Conservation (phyloP, 2,888 invertebrate genomes). For the Gortyna flavago region DNA sequence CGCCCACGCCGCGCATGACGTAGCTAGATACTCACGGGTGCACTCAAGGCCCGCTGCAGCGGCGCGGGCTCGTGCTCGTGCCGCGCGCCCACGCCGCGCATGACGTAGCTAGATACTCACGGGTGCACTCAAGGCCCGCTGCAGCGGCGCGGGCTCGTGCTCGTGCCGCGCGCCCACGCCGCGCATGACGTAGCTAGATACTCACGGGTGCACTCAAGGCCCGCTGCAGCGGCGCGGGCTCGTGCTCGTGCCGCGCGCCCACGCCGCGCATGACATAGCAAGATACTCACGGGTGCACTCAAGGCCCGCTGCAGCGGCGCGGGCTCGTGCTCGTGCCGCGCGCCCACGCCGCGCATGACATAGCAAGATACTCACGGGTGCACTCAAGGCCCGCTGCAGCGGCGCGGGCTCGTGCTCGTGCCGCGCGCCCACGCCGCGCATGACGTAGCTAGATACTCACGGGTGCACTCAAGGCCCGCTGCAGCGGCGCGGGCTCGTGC, state of each 20-base stretch:
- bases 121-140: constrained; percentile 73
- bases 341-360: constrained; percentile 67
- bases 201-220: constrained; percentile 72
- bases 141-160: constrained; percentile 39
- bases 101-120: constrained; percentile 77
- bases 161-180: constrained; percentile 61
- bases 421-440: constrained; percentile 66
- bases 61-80: constrained; percentile 37
- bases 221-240: constrained; percentile 53
- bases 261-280: constrained; percentile 70
- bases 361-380: constrained; percentile 63
- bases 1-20: constrained; percentile 68
- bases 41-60: constrained; percentile 70
- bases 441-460: constrained; percentile 77
- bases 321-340: constrained; percentile 40
- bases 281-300: constrained; percentile 68
- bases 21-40: constrained; percentile 79
- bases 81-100: constrained; percentile 66
- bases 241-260: constrained; percentile 48
- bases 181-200: constrained; percentile 80
- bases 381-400: constrained; percentile 70
- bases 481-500: constrained; percentile 39
- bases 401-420: constrained; percentile 37
- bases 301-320: constrained; percentile 65
- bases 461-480: constrained; percentile 73